Percentiles rank a stretch among this genome's conserved stretches.
phyloP scores from a whole-genome alignment of 2,113 vertebrate genomes.

The Lasiurus cinereus region DNA sequence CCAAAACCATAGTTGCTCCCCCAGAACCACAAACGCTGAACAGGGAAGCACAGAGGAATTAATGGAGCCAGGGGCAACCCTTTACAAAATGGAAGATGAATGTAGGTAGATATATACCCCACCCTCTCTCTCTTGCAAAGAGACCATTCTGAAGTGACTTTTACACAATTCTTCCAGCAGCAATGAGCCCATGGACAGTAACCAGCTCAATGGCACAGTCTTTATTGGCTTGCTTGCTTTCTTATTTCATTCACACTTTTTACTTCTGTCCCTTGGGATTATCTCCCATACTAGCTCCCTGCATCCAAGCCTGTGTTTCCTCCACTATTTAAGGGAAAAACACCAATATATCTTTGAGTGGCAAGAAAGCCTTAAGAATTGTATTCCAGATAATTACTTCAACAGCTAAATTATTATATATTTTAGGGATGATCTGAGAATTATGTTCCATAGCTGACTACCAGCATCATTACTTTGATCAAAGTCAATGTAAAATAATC shows the following conservation, averaged over 20 bases:
- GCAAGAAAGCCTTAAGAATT: not conserved
- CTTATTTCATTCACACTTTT: not conserved
- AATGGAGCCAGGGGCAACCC: not conserved
- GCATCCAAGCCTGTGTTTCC: not conserved
- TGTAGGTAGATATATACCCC: rapidly evolving
- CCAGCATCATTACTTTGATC: not conserved
- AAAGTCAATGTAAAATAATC: not conserved
- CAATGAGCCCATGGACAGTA: not conserved
- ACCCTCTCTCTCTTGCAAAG: not conserved
- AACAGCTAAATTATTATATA: not conserved
- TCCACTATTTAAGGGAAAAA: not conserved
- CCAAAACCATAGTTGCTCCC: not conserved
- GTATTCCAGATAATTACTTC: not conserved
- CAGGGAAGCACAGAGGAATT: not conserved
- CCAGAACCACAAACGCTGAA: not conserved
- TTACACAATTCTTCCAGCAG: not conserved
- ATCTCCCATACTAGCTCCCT: not conserved
- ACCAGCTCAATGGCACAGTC: not conserved
- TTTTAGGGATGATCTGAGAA: constrained; percentile 23
- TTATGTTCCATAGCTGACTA: not conserved
- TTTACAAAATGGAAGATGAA: not conserved
- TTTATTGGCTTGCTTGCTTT: not conserved
- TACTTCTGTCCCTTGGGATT: not conserved
- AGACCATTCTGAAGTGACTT: not conserved
- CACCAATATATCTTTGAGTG: not conserved